Conservation (phyloP, 2,113 vertebrate genomes). For the Chionis minor region DNA sequence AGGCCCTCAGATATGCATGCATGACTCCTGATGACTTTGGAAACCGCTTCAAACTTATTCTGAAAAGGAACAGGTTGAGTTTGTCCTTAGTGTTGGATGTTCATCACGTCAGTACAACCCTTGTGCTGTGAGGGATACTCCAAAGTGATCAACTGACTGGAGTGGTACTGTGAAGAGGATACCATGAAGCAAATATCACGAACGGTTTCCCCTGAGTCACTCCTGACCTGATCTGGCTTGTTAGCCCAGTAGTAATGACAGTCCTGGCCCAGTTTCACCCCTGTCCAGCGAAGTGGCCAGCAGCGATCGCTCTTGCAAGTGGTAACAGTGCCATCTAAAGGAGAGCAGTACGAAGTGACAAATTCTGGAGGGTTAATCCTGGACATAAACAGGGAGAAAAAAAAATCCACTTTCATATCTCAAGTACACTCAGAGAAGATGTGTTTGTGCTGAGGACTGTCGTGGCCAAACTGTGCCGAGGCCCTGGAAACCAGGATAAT, state of each 20-base stretch:
- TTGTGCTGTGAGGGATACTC: not conserved
- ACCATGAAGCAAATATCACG: not conserved
- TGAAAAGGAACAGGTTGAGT: not conserved
- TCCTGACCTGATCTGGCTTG: not conserved
- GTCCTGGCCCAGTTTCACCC: not conserved
- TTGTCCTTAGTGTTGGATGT: not conserved
- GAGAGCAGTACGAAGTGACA: not conserved
- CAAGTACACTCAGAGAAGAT: not conserved
- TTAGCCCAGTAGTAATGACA: not conserved
- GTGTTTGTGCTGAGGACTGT: not conserved
- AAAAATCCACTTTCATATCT: not conserved
- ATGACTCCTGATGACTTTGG: not conserved
- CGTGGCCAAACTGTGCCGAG: rapidly evolving
- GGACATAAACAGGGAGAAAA: not conserved
- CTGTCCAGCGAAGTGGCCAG: rapidly evolving
- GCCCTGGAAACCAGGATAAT: not conserved
- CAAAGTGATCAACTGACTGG: not conserved
- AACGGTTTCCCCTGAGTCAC: not conserved
- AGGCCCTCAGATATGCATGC: not conserved
- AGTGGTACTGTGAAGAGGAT: not conserved
- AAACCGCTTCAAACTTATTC: not conserved
- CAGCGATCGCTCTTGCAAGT: not conserved
- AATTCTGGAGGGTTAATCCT: not conserved
- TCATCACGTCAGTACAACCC: not conserved
- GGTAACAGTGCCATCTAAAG: constrained; percentile 73